A percentile compares a stretch with the other conserved stretches of the same genome.
These are phyloP conservation scores for Epistrophe eligans DNA, from an alignment of 2,888 invertebrate genomes.

Conservation along the genomic window DNA sequence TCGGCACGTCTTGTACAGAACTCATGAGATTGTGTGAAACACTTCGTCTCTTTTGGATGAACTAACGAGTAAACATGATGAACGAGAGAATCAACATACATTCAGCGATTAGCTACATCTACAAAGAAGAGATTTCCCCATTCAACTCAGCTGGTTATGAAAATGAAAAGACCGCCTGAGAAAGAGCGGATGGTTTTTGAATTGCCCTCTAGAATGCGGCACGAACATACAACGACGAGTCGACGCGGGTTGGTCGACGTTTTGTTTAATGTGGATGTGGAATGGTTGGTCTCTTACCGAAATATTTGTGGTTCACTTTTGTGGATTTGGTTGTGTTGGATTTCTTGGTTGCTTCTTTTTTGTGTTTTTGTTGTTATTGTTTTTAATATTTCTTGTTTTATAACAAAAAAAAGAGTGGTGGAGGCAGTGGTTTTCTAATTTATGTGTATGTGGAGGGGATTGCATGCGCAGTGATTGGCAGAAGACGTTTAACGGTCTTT, in stretches of 20 bases:
- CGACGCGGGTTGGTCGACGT: slow-evolving; percentile 62
- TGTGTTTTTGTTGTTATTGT: slow-evolving; percentile 16
- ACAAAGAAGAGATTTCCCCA: slow-evolving; percentile 46
- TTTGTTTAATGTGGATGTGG: slow-evolving; percentile 37
- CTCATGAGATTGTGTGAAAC: slow-evolving; percentile 45
- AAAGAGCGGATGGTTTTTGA: slow-evolving; percentile 39
- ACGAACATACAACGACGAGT: background rate
- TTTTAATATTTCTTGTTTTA: slow-evolving; percentile 31
- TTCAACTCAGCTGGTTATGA: slow-evolving; percentile 8
- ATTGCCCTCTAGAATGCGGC: slow-evolving; percentile 10
- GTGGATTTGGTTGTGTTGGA: slow-evolving; percentile 48
- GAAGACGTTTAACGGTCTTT: slow-evolving; percentile 62
- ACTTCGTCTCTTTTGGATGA: slow-evolving; percentile 51
- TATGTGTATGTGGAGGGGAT: slow-evolving; percentile 33
- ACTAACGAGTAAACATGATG: background rate
- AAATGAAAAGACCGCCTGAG: slow-evolving; percentile 54
- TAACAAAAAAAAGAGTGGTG: slow-evolving; percentile 49
- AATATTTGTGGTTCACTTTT: slow-evolving; percentile 70
- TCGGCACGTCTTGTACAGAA: slow-evolving; percentile 37
- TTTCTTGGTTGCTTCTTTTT: slow-evolving; percentile 32
- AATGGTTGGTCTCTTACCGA: slow-evolving; percentile 67
- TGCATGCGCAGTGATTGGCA: slow-evolving; percentile 74
- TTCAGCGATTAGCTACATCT: slow-evolving; percentile 51
- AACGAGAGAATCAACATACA: slow-evolving; percentile 43
- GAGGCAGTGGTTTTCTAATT: slow-evolving; percentile 49